Evolutionary conservation across 2,797 vertebrate genomes (phyloP).

Genomic region (Passerculus sandwichensis): DNA sequence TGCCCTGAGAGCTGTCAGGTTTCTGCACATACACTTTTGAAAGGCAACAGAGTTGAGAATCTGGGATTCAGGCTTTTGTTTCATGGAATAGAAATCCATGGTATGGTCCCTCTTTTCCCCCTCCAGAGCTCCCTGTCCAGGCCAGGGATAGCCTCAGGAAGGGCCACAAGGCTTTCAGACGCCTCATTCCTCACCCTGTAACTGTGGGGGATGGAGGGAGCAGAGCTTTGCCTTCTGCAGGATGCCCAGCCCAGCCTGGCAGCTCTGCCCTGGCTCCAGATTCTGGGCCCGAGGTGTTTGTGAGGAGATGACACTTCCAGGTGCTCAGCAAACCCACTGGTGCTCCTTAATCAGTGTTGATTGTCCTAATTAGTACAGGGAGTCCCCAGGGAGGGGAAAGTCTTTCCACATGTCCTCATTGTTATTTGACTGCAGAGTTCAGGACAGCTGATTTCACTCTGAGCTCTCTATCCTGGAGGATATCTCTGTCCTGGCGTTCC

Average conservation of each 20-base stretch:
- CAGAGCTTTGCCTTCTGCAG: not conserved
- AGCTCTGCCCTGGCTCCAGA: not conserved
- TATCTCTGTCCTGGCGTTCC: not conserved
- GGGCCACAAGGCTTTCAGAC: too few species aligned
- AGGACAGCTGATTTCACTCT: not conserved
- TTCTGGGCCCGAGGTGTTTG: not conserved
- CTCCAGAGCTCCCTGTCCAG: not conserved
- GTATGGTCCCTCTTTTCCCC: not conserved
- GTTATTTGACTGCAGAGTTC: not conserved
- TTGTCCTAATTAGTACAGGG: not conserved
- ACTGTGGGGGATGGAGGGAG: not conserved
- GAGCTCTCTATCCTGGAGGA: not conserved
- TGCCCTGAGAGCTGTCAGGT: not conserved
- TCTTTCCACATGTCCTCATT: not conserved
- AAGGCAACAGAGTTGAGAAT: not conserved
- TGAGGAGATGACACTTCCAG: not conserved
- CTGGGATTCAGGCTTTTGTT: not conserved
- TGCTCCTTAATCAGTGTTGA: not conserved
- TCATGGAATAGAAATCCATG: not conserved
- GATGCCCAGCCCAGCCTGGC: not conserved
- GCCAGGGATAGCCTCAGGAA: not conserved
- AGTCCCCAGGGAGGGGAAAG: not conserved
- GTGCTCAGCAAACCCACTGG: not conserved
- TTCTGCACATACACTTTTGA: fast-evolving
- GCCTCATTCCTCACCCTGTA: not conserved